Percentiles rank a stretch among this genome's conserved stretches.
Conservation (phyloP, 2,888 invertebrate genomes). For the Chydorus sphaericus region DNA sequence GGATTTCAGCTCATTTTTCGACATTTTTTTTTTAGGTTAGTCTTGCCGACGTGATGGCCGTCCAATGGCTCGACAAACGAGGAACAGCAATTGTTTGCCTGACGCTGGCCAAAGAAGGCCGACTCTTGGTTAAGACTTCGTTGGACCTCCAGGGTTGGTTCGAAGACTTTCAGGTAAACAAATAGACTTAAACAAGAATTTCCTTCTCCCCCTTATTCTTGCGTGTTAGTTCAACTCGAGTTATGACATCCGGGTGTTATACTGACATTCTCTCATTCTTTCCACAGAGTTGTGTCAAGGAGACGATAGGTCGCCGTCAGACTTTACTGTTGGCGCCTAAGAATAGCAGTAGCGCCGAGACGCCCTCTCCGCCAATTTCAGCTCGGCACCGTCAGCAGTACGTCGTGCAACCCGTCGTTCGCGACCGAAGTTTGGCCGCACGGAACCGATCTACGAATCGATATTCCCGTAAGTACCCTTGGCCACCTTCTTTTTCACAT, state of each 20-base stretch:
- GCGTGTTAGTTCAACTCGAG: background rate
- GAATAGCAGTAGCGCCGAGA: background rate
- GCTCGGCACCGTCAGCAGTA: background rate
- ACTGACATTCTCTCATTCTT: too few species aligned
- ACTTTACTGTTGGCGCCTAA: conserved; percentile 8
- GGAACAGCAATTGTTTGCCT: conserved; percentile 11
- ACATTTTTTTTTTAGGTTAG: conserved; percentile 12
- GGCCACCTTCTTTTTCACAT: too few species aligned
- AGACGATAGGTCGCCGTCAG: conserved; percentile 10
- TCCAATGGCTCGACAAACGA: conserved; percentile 13
- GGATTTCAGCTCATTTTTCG: background rate
- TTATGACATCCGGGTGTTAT: background rate
- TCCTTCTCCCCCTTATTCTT: background rate
- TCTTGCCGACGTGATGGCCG: conserved; percentile 12
- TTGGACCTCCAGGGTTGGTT: conserved; percentile 10
- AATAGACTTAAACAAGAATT: background rate
- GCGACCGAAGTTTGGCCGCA: background rate
- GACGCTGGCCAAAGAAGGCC: conserved; percentile 12
- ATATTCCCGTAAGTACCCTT: background rate
- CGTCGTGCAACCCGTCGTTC: background rate
- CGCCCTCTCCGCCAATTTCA: background rate
- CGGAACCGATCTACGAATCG: background rate
- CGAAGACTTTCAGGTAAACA: conserved; percentile 8
- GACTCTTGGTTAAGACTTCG: conserved; percentile 10
- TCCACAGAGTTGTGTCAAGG: conserved; percentile 9